Evolutionary conservation across 2,888 invertebrate genomes (phyloP), one percentile per base, ranked within the genome.

Genomic region (Pammene fasciana): DNA sequence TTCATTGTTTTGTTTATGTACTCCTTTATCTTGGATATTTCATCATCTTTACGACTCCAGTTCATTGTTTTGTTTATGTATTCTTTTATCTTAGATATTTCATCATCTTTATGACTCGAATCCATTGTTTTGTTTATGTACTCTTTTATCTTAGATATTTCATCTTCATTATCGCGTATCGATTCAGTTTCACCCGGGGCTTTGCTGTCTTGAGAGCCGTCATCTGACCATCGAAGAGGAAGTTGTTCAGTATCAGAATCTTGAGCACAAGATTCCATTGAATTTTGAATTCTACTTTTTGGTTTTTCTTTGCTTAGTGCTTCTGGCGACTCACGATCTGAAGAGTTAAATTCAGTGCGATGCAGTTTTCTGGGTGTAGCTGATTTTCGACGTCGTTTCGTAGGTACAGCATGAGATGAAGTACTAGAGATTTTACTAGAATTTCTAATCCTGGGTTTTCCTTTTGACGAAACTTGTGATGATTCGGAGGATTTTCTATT

Each of bases 321-420:
- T 72, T 87, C 88, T 11, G 85, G 84, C 18, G 86, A 86, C 65
- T 82, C 82, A 56, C 82, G 80, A 6, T 79, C 79, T 56, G 84
- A 82, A 75, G 86, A 84, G 73, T 83, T 82, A 75, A 87, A 86
- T 81, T 92, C 89, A 50, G 83, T 85, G 66, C 89, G 86, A 72
- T 89, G 82, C 7, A 92, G 78, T 82, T 93, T 93, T 73, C 93
- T 83, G 2, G 93, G 93, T 3, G 92, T 92, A 1, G 93, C 92
- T 14, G 93, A 93, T 78, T 93, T 93, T 76, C 93, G 83, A 46
- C 92, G 86, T 0, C 93, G 93, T 77, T 92, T 93, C 0, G 88
- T 86, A 11, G 86, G 86, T 43, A 76, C 83, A 38, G 76, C 57
- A 0, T 75, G 46, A 8, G 83, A 76, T 9, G 75, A 66, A 18